These are phyloP conservation scores for Ptychodera flava DNA, from an alignment of 35 echinoderm and acorn worm species.

Conservation along the genomic window DNA sequence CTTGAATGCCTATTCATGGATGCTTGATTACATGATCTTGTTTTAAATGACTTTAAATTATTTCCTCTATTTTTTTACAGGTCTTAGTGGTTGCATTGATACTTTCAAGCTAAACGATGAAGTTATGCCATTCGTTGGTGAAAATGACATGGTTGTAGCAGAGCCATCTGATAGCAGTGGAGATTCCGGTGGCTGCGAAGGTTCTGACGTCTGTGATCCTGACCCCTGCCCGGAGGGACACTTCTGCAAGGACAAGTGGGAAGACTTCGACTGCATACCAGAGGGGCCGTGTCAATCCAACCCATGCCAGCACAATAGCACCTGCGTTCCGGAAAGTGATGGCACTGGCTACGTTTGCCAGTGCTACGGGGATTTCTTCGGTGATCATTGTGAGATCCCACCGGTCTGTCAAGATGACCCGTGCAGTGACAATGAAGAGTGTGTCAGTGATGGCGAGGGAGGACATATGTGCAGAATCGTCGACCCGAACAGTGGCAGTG, in stretches of 20 bases:
- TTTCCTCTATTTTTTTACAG: slow-evolving; percentile 23
- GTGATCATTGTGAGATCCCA: slow-evolving; percentile 11
- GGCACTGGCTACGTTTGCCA: slow-evolving; percentile 12
- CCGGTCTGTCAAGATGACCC: neutral
- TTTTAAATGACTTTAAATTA: no score
- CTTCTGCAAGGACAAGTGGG: slow-evolving; percentile 26
- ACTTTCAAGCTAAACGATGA: slow-evolving; percentile 69
- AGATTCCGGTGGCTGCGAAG: slow-evolving; percentile 19
- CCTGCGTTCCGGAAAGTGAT: slow-evolving; percentile 14
- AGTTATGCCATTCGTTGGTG: slow-evolving; percentile 74
- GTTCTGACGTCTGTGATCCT: slow-evolving; percentile 33
- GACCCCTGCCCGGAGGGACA: slow-evolving; percentile 36
- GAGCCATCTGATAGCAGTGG: slow-evolving; percentile 59
- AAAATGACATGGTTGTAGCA: slow-evolving; percentile 71
- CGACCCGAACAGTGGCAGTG: no score
- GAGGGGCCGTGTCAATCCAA: slow-evolving; percentile 22
- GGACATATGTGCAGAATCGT: no score
- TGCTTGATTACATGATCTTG: no score
- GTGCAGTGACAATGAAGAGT: neutral
- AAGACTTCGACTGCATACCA: slow-evolving; percentile 31
- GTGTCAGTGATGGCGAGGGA: neutral
- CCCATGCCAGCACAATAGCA: slow-evolving; percentile 46
- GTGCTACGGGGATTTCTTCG: slow-evolving; percentile 34
- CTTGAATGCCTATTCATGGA: no score
- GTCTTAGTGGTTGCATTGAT: slow-evolving; percentile 72